Base-by-base conservation (phyloP, 1,140 invertebrate species). In the Drosophila sechellia region DNA sequence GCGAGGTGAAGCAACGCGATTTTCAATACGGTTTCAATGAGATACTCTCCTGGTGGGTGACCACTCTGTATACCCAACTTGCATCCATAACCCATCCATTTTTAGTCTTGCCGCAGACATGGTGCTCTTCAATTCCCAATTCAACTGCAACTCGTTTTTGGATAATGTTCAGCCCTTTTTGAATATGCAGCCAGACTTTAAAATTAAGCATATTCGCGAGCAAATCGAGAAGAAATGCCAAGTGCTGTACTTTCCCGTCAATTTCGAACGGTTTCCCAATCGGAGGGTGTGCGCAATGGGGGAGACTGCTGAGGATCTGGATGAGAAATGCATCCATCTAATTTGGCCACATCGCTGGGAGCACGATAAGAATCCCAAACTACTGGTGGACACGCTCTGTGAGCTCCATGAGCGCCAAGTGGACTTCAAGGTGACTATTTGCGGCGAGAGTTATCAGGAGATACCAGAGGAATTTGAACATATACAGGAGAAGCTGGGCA, bases 291-390 rank as follows among this genome's bases (percentile, higher is more conserved):
- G 0, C 6, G 22, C 2, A 10, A 48, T n/a, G 2, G 25, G 6
- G 5, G 46, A 48, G 0, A 37, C n/a, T 0, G 74, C 81, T 37
- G 69, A 56, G 1, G 63, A 61, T 34, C 25, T 20, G 13, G 73
- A 81, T n/a, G 50, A 49, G 55, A 76, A 92, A 76, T 71, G 55
- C 46, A 86, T 96, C 13, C 94, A 95, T 90, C 94, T 96, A 39
- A 93, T 96, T 15, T 97, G 96, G 96, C 95, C 96, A 13, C 96
- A 96, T 92, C 92, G 96, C 81, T 96, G 96, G 96, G 96, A 97
- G 91, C 96, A 96, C 92, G 96, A 97, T 87, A 96, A 96, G 92
- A 94, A 95, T 91, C 96, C 96, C 10, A 93, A 95, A 34, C 80
- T 93, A 20, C 94, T 96, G 81, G 95, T 96, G 54, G 80, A 94